Percentiles rank a stretch among this genome's conserved stretches.
phyloP scores from a whole-genome alignment of 23 tunicate species.

The Trididemnum clinides region DNA sequence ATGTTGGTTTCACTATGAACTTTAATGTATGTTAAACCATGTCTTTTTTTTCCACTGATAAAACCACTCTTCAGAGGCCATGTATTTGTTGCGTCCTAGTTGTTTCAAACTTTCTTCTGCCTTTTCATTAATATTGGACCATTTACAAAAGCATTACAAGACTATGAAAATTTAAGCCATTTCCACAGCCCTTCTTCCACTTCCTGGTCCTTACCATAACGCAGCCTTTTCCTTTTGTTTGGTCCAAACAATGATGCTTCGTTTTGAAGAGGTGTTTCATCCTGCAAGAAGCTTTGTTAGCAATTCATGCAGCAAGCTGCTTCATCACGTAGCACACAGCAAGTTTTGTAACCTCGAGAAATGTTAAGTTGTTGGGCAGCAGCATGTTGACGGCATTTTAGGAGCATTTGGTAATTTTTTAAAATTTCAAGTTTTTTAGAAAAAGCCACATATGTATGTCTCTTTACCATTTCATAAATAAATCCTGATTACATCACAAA shows the following conservation, averaged over 20 bases:
- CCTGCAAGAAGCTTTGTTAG: not conserved
- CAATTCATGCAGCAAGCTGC: too few relatives aligned
- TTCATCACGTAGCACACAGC: too few relatives aligned
- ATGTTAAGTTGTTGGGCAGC: not conserved
- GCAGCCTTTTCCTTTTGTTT: too few relatives aligned
- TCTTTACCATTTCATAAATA: not conserved
- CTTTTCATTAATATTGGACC: conserved; percentile 11
- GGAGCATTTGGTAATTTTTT: not conserved
- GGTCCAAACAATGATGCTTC: not conserved
- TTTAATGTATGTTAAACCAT: not conserved
- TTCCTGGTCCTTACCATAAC: too few relatives aligned
- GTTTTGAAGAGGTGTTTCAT: not conserved
- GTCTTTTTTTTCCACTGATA: conserved; percentile 10
- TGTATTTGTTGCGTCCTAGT: conserved; percentile 13
- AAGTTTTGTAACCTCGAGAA: not conserved
- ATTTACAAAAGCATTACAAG: not conserved
- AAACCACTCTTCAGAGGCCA: conserved; percentile 9
- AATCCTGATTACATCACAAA: not conserved
- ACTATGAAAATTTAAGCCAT: too few relatives aligned
- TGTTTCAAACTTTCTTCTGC: conserved; percentile 15
- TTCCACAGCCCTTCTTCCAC: too few relatives aligned
- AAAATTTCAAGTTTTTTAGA: not conserved
- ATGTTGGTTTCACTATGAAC: too few relatives aligned
- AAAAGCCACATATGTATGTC: not conserved
- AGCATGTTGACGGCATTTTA: not conserved